A percentile compares a stretch with the other conserved stretches of the same genome.
These are phyloP conservation scores for Drosophila recens DNA, from an alignment of 2,888 invertebrate species.

Conservation along the genomic window DNA sequence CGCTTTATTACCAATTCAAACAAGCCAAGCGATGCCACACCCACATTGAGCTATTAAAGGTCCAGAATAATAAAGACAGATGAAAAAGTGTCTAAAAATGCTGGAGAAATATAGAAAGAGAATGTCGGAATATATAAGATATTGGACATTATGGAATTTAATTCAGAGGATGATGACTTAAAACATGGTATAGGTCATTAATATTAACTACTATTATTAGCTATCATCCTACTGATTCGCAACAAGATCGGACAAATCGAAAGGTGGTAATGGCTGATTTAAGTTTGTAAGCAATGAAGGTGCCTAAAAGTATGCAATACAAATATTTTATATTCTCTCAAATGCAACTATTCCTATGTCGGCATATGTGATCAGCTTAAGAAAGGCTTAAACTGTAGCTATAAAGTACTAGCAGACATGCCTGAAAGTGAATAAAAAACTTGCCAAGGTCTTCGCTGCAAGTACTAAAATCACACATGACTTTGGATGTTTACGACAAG, in stretches of 20 bases:
- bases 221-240: no score
- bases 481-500: conserved; percentile 12
- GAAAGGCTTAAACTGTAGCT: neutral
- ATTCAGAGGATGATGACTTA: no score
- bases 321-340: no score
- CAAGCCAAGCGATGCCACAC: conserved; percentile 7
- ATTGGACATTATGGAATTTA: no score
- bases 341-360: no score
- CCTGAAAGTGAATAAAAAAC: conserved; percentile 2
- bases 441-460: neutral
- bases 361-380: neutral
- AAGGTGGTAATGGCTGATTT: no score
- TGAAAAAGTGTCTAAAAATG: neutral
- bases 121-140: no score
- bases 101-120: neutral
- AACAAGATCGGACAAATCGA: no score
- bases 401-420: neutral
- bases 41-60: neutral
- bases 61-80: neutral
- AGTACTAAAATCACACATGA: conserved; percentile 11
- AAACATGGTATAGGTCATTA: no score
- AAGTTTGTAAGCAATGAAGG: no score
- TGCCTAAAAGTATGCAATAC: no score
- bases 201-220: no score
- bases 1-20: conserved; percentile 9